Evolutionary conservation across 2,113 vertebrate species (phyloP), one percentile per base, ranked within the genome.

Genomic region (Erpornis zantholeuca): DNA sequence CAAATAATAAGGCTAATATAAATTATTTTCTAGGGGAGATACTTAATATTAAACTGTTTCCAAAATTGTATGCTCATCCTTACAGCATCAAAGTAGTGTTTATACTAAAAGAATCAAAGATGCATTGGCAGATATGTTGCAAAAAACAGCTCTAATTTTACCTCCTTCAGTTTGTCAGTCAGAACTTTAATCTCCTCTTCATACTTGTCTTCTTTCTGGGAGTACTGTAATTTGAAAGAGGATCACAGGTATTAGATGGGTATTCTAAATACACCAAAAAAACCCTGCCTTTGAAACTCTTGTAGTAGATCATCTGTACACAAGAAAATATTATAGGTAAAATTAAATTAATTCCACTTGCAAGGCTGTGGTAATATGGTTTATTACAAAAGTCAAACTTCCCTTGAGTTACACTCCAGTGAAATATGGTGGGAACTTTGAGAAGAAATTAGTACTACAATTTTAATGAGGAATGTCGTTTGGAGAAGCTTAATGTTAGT

Each of bases 121-220:
- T 71, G n/a, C 47, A 60, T 5, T 57, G 7, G 20, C 84, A 82
- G 16, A 64, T 25, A 14, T 0, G 1, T 42, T 56, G 40, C 81
- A 59, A 82, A 64, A 35, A 91, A 65, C 14, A 56, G 50, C 33
- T 79, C 40, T 38, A 33, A 52, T 52, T 96, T 98, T 98, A 98
- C 99, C 99, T 99, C 99, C 98, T 99, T 99, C 98, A 99, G 98
- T 97, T 99, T 99, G 98, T 99, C 99, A 88, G 99, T 99, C 89
- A 99, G 98, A 94, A 99, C 98, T 98, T 99, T 99, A 97, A 99
- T 99, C 98, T 99, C 99, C 94, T 99, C 99, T 97, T 99, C 99
- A 50, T 99, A 99, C 93, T 99, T 99, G 98, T 99, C 99, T 97
- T 99, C 99, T 96, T 99, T 99, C 98, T 99, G 99, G 0, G 99